Percentiles rank a stretch among this genome's conserved stretches.
Conservation (phyloP, 1,140 invertebrate genomes). For the Brachionus rubens region DNA sequence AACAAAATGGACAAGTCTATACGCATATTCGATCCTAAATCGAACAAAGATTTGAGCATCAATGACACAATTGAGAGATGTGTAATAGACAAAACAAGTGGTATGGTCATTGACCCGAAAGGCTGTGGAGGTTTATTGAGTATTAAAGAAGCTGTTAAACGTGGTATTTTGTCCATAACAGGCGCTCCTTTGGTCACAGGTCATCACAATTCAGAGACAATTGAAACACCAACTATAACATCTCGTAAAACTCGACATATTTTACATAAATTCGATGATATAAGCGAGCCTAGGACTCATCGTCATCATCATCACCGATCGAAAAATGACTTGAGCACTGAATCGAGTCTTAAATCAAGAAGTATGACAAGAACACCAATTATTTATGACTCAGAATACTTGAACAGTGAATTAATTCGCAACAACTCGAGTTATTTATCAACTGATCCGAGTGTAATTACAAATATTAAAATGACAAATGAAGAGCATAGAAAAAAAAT, state of each 20-base stretch:
- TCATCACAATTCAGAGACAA: slow-evolving; percentile 25
- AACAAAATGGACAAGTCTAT: slow-evolving; percentile 41
- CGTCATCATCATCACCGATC: background rate
- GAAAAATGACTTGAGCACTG: background rate
- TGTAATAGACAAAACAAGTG: slow-evolving; percentile 17
- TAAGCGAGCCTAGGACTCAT: background rate
- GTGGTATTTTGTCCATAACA: slow-evolving; percentile 26
- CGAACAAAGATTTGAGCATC: slow-evolving; percentile 28
- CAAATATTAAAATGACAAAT: slow-evolving; percentile 17
- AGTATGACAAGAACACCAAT: background rate
- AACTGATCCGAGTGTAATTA: background rate
- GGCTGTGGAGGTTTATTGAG: background rate
- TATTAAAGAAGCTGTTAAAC: slow-evolving; percentile 39
- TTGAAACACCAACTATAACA: slow-evolving; percentile 21
- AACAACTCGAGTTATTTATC: background rate
- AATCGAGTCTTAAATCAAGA: background rate
- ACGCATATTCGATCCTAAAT: slow-evolving; percentile 35
- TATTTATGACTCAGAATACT: slow-evolving; percentile 4
- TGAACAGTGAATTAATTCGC: background rate
- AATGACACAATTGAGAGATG: slow-evolving; percentile 19
- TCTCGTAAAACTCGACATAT: slow-evolving; percentile 27
- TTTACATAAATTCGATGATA: slow-evolving; percentile 8
- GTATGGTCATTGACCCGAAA: slow-evolving; percentile 36
- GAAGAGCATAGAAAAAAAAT: slow-evolving; percentile 40
- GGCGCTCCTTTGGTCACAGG: slow-evolving; percentile 38